Evolutionary conservation across 2,888 invertebrate genomes (phyloP).

Genomic region (Chrysotoxum bicinctum): DNA sequence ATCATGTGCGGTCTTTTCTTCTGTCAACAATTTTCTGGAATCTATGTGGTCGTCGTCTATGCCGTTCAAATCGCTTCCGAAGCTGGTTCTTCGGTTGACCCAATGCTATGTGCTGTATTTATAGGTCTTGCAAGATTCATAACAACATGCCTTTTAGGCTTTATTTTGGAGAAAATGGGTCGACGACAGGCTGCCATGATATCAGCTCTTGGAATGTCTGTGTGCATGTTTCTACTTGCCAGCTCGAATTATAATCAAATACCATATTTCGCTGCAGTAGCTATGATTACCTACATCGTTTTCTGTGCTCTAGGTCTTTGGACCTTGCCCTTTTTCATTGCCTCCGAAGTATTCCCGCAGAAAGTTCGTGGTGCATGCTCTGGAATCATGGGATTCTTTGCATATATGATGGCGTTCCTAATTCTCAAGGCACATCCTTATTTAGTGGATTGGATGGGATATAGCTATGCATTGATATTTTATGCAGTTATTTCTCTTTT

Average conservation of each 20-base stretch:
- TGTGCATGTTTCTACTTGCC: constrained; percentile 84
- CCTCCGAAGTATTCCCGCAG: constrained; percentile 87
- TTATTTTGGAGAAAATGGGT: constrained; percentile 85
- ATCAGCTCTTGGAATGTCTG: constrained; percentile 85
- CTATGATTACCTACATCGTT: constrained; percentile 80
- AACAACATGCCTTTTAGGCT: constrained; percentile 85
- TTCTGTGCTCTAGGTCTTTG: constrained; percentile 83
- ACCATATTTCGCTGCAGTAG: constrained; percentile 77
- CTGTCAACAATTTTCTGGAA: constrained; percentile 87
- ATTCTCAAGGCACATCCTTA: constrained; percentile 87
- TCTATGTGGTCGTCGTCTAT: constrained; percentile 88
- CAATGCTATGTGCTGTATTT: constrained; percentile 86
- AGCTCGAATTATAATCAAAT: constrained; percentile 79
- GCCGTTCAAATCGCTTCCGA: constrained; percentile 86
- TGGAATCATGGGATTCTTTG: constrained; percentile 86
- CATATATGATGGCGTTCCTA: constrained; percentile 85
- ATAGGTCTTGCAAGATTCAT: constrained; percentile 86
- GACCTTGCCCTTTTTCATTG: constrained; percentile 89
- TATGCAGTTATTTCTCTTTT: constrained; percentile 84
- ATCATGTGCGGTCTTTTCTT: constrained; percentile 85
- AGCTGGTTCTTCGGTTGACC: constrained; percentile 85
- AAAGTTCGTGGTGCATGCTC: constrained; percentile 86
- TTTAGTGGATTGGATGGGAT: constrained; percentile 84
- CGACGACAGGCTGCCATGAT: constrained; percentile 85
- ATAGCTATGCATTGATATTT: constrained; percentile 84